Percentiles rank a stretch among this genome's conserved stretches.
phyloP scores from a whole-genome alignment of 2,888 invertebrate species.

The Habroteleia sp. region DNA sequence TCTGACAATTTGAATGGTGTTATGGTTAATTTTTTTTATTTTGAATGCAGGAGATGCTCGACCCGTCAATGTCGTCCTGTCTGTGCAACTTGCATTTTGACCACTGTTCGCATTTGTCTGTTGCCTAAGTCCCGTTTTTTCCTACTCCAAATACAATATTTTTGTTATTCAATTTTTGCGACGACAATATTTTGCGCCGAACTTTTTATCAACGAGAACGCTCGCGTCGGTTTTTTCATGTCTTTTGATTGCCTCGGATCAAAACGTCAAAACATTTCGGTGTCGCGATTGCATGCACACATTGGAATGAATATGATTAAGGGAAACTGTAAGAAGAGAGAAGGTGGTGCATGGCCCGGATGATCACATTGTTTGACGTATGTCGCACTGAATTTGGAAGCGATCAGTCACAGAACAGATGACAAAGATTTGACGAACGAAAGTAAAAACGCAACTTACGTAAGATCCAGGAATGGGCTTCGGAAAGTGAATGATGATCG shows the following conservation, averaged over 20 bases:
- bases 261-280: constrained; percentile 4
- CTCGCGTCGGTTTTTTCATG: constrained; percentile 1
- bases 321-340: background rate
- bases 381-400: constrained; percentile 40
- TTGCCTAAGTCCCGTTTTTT: constrained; percentile 31
- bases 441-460: constrained; percentile 11
- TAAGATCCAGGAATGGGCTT: constrained; percentile 36
- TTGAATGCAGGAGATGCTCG: constrained; percentile 77
- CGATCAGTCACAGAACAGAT: background rate
- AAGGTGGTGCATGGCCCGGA: constrained; percentile 41
- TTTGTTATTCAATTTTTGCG: constrained; percentile 12
- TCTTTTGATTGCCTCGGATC: constrained; percentile 2
- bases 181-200: constrained; percentile 1
- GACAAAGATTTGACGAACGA: constrained; percentile 9
- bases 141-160: background rate
- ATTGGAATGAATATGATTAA: constrained; percentile 25
- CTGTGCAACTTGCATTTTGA: constrained; percentile 76
- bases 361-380: constrained; percentile 41
- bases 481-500: constrained; percentile 20
- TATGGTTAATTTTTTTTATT: constrained; percentile 51
- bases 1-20: constrained; percentile 63
- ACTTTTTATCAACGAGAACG: background rate
- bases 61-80: constrained; percentile 79
- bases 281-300: constrained; percentile 47
- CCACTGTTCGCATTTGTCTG: constrained; percentile 43